Evolutionary conservation across 2,888 invertebrate species (phyloP).

Genomic region (Clistopyga incitator): DNA sequence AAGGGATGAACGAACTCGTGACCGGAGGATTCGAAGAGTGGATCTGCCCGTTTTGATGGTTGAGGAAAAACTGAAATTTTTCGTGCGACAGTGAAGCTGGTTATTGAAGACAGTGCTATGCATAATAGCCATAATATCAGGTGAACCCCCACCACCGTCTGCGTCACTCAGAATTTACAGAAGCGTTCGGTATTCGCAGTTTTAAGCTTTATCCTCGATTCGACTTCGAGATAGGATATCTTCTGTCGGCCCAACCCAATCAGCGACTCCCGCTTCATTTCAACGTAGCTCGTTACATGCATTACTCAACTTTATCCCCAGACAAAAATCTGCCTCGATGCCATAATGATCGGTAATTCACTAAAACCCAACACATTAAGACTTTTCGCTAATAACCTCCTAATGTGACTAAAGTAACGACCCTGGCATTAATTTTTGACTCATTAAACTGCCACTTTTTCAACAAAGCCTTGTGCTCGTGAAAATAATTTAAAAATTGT

Average conservation of each 20-base stretch:
- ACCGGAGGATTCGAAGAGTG: not conserved
- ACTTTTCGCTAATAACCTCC: slow-evolving; percentile 22
- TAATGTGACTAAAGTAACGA: not conserved
- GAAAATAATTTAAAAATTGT: too few species aligned
- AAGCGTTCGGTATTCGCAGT: slow-evolving; percentile 24
- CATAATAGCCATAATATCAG: slow-evolving; percentile 64
- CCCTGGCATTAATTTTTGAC: too few species aligned
- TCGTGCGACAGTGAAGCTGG: slow-evolving; percentile 44
- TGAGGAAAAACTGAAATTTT: slow-evolving; percentile 68
- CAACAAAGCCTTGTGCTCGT: too few species aligned
- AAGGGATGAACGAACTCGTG: slow-evolving; percentile 23
- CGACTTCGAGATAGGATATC: slow-evolving; percentile 43
- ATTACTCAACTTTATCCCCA: slow-evolving; percentile 4
- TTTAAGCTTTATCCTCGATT: slow-evolving; percentile 24
- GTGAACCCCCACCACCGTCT: slow-evolving; percentile 45
- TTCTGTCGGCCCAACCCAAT: slow-evolving; percentile 2
- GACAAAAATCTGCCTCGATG: not conserved
- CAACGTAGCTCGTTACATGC: not conserved
- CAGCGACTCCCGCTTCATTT: not conserved
- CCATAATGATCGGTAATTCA: slow-evolving; percentile 2
- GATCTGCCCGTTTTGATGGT: slow-evolving; percentile 64
- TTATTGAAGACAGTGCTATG: slow-evolving; percentile 70
- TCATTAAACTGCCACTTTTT: too few species aligned
- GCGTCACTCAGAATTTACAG: slow-evolving; percentile 45
- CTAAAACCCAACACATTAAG: not conserved